Evolutionary conservation across 2,888 invertebrate species (phyloP).

Genomic region (Apoderus coryli): DNA sequence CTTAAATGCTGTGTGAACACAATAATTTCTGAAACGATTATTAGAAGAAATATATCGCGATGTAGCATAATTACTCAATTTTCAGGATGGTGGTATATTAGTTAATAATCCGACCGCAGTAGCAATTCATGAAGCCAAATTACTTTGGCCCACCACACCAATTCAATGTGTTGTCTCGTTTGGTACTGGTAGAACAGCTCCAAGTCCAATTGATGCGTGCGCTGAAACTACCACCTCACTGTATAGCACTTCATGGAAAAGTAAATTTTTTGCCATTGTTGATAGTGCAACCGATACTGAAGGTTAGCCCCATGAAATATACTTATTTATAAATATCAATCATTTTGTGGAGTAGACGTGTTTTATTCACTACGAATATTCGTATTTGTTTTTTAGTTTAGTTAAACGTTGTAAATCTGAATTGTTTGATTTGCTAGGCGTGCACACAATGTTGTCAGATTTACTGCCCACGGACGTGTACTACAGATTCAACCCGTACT

Average conservation of each 20-base stretch:
- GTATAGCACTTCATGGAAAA: slow-evolving; percentile 48
- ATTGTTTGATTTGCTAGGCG: too few species aligned
- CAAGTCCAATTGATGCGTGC: slow-evolving; percentile 29
- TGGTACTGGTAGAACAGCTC: slow-evolving; percentile 55
- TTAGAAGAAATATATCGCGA: slow-evolving; percentile 1
- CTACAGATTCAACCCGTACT: slow-evolving; percentile 78
- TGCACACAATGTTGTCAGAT: slow-evolving; percentile 63
- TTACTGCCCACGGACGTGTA: slow-evolving; percentile 58
- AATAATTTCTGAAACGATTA: too few species aligned
- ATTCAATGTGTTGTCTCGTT: slow-evolving; percentile 71
- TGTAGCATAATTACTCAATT: slow-evolving; percentile 10
- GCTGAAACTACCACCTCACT: slow-evolving; percentile 13
- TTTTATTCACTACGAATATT: too few species aligned
- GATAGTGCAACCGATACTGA: slow-evolving; percentile 82
- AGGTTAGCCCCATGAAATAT: too few species aligned
- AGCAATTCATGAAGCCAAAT: slow-evolving; percentile 73
- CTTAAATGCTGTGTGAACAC: too few species aligned
- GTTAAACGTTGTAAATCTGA: too few species aligned
- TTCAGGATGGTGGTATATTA: slow-evolving; percentile 66
- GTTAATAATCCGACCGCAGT: slow-evolving; percentile 82
- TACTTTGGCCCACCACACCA: slow-evolving; percentile 62
- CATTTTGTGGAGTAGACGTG: too few species aligned
- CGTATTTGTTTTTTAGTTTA: too few species aligned
- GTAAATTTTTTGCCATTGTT: slow-evolving; percentile 65
- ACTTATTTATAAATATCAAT: too few species aligned